These are phyloP conservation scores for Premnoplex brunnescens DNA, from an alignment of 2,797 vertebrate species.

Conservation along the genomic window DNA sequence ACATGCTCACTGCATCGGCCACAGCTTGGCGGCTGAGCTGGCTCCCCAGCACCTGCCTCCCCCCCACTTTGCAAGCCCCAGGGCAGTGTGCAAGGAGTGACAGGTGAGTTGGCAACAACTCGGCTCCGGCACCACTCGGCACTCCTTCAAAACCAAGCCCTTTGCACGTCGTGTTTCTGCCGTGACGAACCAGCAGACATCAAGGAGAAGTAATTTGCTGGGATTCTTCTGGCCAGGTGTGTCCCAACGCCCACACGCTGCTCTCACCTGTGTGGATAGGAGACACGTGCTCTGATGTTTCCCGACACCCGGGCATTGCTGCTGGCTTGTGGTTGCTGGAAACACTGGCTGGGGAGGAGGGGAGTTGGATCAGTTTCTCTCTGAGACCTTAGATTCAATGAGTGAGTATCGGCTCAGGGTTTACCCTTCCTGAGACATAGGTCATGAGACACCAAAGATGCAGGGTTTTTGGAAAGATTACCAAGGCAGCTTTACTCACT, in stretches of 20 bases:
- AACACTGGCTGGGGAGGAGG: not conserved
- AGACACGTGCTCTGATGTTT: slow-evolving; percentile 64
- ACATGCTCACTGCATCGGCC: not conserved
- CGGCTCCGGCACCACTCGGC: not conserved
- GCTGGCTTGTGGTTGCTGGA: slow-evolving; percentile 20
- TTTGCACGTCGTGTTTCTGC: slow-evolving; percentile 36
- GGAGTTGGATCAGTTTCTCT: not conserved
- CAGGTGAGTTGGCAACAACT: slow-evolving; percentile 65
- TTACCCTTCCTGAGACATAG: not conserved
- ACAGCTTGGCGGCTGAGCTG: accelerated
- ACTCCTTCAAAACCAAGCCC: slow-evolving; percentile 53
- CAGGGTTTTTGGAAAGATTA: not conserved
- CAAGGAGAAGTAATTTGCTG: slow-evolving; percentile 66
- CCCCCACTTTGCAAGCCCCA: not conserved
- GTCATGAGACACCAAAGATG: not conserved
- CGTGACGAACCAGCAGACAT: slow-evolving; percentile 49
- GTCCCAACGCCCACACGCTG: not conserved
- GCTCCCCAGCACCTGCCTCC: slow-evolving; percentile 40
- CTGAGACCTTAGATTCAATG: not conserved
- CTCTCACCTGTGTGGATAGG: not conserved
- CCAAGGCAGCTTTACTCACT: not conserved
- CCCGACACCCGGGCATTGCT: not conserved
- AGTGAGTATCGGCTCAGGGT: not conserved
- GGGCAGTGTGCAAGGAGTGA: slow-evolving; percentile 32
- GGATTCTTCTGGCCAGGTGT: slow-evolving; percentile 60